phyloP scores from a whole-genome alignment of 2,113 vertebrate species.

The Spheniscus mendiculus region DNA sequence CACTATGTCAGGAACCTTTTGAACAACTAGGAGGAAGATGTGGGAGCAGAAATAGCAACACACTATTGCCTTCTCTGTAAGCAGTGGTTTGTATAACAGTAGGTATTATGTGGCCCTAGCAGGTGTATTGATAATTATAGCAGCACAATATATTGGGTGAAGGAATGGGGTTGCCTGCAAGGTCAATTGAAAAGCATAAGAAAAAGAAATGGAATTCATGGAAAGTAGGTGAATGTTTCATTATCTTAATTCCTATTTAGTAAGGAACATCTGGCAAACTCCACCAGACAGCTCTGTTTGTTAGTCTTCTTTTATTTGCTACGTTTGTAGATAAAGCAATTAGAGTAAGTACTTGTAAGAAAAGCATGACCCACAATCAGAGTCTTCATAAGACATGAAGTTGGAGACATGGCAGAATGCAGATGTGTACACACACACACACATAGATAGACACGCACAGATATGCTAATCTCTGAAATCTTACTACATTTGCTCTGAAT shows the following conservation, averaged over 20 bases:
- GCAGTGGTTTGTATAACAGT: neutral
- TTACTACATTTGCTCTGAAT: neutral
- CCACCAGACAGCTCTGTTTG: neutral
- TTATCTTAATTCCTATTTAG: neutral
- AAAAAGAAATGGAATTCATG: neutral
- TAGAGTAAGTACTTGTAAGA: neutral
- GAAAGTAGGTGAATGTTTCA: neutral
- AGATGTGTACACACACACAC: neutral
- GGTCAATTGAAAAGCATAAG: neutral
- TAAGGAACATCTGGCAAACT: neutral
- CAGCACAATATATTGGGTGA: neutral
- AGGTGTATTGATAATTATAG: neutral
- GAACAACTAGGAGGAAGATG: neutral
- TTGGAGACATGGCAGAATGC: neutral
- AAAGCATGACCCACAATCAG: neutral
- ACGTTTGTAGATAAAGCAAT: neutral
- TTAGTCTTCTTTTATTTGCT: neutral
- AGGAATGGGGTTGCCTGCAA: neutral
- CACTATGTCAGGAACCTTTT: neutral
- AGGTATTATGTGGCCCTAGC: neutral
- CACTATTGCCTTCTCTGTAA: neutral
- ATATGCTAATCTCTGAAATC: neutral
- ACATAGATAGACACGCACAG: fast-evolving
- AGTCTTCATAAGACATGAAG: neutral
- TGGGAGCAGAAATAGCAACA: neutral